Evolutionary conservation across 2,113 vertebrate genomes (phyloP).

Genomic region (Chinchilla lanigera): DNA sequence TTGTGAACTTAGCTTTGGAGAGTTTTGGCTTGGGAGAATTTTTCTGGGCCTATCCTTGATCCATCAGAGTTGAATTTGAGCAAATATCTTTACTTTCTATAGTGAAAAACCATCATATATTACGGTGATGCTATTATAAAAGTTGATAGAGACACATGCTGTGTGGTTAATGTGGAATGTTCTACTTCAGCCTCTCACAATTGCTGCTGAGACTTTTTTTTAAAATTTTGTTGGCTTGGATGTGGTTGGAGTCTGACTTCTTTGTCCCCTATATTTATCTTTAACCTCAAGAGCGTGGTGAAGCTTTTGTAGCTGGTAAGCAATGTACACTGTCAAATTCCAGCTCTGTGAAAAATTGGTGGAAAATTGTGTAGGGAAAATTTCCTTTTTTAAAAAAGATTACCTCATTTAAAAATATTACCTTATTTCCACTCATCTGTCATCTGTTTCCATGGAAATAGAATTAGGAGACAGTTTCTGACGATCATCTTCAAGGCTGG

Average conservation of each 20-base stretch:
- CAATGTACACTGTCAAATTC: neutral
- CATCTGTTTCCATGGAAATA: conserved; percentile 84
- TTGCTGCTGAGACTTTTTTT: neutral
- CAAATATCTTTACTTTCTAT: conserved; percentile 1
- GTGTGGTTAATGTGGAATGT: neutral
- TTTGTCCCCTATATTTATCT: conserved; percentile 48
- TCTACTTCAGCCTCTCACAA: neutral
- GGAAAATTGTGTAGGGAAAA: conserved; percentile 57
- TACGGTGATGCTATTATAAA: neutral
- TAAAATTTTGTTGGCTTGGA: neutral
- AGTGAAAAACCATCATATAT: neutral
- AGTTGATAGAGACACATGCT: neutral
- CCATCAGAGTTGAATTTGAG: neutral
- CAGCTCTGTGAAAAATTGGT: conserved; percentile 35
- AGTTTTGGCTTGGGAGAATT: neutral
- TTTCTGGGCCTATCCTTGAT: neutral
- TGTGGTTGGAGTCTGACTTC: neutral
- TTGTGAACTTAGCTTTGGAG: neutral
- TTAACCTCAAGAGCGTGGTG: conserved; percentile 53
- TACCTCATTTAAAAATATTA: conserved; percentile 78
- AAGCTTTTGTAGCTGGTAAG: conserved; percentile 21
- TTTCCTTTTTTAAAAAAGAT: conserved; percentile 55
- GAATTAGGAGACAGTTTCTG: conserved; percentile 80
- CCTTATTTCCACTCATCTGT: conserved; percentile 78
- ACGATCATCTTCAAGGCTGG: conserved; percentile 69